These are phyloP conservation scores for Macrotis lagotis DNA, from an alignment of 2,113 vertebrate genomes.

Conservation along the genomic window DNA sequence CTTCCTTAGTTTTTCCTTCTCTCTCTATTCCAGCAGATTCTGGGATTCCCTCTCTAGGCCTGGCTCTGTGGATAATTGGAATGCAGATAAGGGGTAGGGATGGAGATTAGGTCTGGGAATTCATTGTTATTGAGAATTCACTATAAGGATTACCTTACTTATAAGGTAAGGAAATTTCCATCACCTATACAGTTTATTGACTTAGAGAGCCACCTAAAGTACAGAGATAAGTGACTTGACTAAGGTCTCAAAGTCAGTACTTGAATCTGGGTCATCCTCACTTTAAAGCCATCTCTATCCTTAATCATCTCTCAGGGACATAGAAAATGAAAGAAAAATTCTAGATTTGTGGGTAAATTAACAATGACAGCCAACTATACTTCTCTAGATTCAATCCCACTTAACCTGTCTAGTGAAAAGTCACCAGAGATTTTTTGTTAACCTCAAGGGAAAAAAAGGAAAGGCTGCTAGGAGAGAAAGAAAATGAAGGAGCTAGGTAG, in stretches of 20 bases:
- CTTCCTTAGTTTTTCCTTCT: not conserved
- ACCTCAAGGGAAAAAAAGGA: too few species aligned
- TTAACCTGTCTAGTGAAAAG: not conserved
- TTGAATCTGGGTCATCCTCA: not conserved
- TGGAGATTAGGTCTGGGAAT: not conserved
- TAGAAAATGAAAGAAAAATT: not conserved
- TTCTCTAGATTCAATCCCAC: not conserved
- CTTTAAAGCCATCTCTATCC: not conserved
- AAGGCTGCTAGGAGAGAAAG: not conserved
- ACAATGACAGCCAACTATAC: not conserved
- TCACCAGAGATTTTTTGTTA: not conserved
- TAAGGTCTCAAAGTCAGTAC: not conserved
- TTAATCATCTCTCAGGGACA: not conserved
- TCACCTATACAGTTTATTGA: not conserved
- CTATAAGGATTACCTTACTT: not conserved
- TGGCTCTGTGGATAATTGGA: not conserved
- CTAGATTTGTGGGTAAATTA: not conserved
- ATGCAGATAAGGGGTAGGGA: not conserved
- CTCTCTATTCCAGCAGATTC: not conserved
- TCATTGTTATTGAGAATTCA: not conserved
- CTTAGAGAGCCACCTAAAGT: not conserved
- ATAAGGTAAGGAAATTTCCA: not conserved
- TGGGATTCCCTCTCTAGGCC: not conserved
- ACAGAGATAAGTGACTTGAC: not conserved
- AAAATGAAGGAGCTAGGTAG: not conserved